phyloP scores from a whole-genome alignment of 2,888 invertebrate genomes.

The Lasioglossum villosulum region DNA sequence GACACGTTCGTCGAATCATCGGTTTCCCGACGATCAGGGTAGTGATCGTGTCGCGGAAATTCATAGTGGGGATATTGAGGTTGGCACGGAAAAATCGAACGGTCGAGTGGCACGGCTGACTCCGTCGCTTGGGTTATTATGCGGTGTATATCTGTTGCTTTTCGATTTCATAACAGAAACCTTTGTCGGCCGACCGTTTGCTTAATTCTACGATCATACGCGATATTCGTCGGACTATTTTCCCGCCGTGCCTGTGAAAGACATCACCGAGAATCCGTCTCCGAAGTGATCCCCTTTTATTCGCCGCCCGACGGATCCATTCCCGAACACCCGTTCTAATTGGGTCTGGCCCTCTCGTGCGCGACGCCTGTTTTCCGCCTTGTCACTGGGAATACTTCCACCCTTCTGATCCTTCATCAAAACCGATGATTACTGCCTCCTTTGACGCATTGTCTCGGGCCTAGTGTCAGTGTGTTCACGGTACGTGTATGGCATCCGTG shows the following conservation, averaged over 20 bases:
- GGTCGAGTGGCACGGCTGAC: conserved; percentile 53
- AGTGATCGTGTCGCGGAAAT: conserved; percentile 8
- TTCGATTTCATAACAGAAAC: conserved; percentile 56
- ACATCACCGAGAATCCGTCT: conserved; percentile 13
- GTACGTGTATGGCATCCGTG: not conserved
- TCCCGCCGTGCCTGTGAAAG: conserved; percentile 45
- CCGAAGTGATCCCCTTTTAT: conserved; percentile 10
- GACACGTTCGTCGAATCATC: not conserved
- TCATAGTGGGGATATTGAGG: conserved; percentile 39
- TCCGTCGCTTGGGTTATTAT: conserved; percentile 22
- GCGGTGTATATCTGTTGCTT: conserved; percentile 13
- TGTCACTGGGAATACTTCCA: conserved; percentile 2
- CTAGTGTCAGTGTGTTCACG: conserved; percentile 15
- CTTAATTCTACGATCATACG: conserved; percentile 18
- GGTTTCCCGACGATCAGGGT: not conserved
- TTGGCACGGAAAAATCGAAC: conserved; percentile 56
- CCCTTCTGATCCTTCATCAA: conserved; percentile 31
- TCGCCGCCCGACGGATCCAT: conserved; percentile 42
- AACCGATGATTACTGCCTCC: conserved; percentile 46
- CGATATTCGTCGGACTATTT: conserved; percentile 6
- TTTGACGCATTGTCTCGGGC: conserved; percentile 61
- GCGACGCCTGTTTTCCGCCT: conserved; percentile 6
- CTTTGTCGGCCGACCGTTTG: not conserved
- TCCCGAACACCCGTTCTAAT: conserved; percentile 17
- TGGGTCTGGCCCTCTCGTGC: not conserved